These are phyloP conservation scores for Agriotes lineatus DNA, from an alignment of 2,888 invertebrate species.

Conservation along the genomic window DNA sequence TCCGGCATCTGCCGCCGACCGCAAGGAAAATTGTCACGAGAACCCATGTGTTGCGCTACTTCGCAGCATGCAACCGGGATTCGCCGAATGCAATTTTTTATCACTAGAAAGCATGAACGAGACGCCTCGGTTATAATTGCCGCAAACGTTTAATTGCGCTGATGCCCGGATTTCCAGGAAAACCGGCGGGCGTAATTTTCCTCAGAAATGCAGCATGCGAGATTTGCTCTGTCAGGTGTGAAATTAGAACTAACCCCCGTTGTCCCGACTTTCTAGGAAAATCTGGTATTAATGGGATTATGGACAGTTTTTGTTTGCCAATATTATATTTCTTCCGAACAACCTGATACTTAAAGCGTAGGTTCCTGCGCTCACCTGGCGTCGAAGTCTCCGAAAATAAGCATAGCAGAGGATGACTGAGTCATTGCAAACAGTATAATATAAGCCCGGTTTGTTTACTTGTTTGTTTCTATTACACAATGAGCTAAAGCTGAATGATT, in stretches of 20 bases:
- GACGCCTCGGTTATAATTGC: neutral
- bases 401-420: too few species aligned
- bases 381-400: slow-evolving; percentile 3
- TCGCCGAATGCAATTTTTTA: slow-evolving; percentile 49
- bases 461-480: neutral
- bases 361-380: neutral
- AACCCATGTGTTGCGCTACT: slow-evolving; percentile 41
- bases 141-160: slow-evolving; percentile 4
- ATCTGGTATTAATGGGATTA: too few species aligned
- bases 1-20: slow-evolving; percentile 40
- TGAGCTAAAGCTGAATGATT: neutral
- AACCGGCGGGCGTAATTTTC: neutral
- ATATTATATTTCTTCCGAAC: too few species aligned
- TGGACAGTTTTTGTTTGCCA: too few species aligned
- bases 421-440: too few species aligned
- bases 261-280: too few species aligned
- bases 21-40: slow-evolving; percentile 41
- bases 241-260: slow-evolving; percentile 2
- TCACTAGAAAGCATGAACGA: slow-evolving; percentile 48
- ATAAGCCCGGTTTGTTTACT: neutral
- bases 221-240: slow-evolving; percentile 3
- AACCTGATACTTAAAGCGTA: too few species aligned
- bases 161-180: neutral
- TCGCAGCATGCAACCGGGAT: slow-evolving; percentile 42
- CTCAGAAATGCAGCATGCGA: neutral